Evolutionary conservation across 2,888 invertebrate genomes (phyloP), one percentile per base, ranked within the genome.

Genomic region (Charanyca ferruginea): DNA sequence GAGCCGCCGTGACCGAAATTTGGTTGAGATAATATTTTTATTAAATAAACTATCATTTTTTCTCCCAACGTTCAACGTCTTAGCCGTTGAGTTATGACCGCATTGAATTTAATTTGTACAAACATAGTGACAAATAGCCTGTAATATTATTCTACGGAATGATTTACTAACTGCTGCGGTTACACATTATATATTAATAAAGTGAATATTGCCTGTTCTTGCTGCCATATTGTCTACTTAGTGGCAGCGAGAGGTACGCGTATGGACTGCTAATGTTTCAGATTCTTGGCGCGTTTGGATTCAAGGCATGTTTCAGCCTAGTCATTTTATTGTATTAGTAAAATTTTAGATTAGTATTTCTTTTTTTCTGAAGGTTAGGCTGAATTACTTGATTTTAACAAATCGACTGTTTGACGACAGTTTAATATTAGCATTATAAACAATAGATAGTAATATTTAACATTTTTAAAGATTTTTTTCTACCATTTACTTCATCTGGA

Each of bases 81-180:
- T 25, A 42, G 16, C 48, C 25, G 48, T 25, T 13, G 42, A 66
- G 73, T 73, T 32, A 67, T 23, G 23, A n/a, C 16, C 32, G 25
- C 66, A 52, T 32, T 35, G 41, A 68, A 68, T 68, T 73, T 32
- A 73, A 73, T 68, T 73, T 73, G 47, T 18, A 53, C 25, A 52
- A 25, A 22, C 41, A 47, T 32, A 20, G 20, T 67, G 54, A 75
- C 55, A 66, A 41, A 74, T 41, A 3, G 45, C 51, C 4, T 9
- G 38, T 51, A 32, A 54, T 49, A 54, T 63, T 51, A 66, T 55
- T n/a, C 38, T 32, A 3, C 38, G 6, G 54, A 66, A 74, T 55
- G 44, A 69, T 74, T 53, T 49, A 66, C 42, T 25, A 16, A 73
- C 44, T 73, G 18, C 13, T n/a, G 44, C 22, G 48, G 54, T 38